These are phyloP conservation scores for Lepetodrilus schrolli DNA, from an alignment of 2,888 invertebrate species.

Conservation along the genomic window DNA sequence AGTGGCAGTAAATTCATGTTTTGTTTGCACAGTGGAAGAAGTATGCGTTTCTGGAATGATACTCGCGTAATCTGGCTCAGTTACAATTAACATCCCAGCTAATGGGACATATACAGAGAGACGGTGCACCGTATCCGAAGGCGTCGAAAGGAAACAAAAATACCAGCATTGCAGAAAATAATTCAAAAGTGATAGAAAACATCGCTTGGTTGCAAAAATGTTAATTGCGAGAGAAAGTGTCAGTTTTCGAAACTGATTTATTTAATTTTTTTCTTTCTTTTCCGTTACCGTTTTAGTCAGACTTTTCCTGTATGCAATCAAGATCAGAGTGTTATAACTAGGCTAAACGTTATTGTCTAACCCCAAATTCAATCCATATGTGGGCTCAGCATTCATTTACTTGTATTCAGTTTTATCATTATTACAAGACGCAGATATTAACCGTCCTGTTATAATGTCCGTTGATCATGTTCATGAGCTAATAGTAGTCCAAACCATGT, in stretches of 20 bases:
- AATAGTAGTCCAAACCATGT: no score
- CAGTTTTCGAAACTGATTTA: slow-evolving; percentile 25
- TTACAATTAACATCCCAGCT: slow-evolving; percentile 15
- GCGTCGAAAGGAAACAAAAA: neutral
- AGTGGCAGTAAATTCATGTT: neutral
- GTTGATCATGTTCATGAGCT: no score
- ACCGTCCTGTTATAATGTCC: no score
- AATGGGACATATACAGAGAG: neutral
- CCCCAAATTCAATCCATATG: no score
- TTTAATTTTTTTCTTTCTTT: slow-evolving; percentile 11
- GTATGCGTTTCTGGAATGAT: neutral
- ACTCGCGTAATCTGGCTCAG: neutral
- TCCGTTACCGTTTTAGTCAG: neutral
- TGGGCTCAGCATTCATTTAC: no score
- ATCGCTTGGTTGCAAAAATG: slow-evolving; percentile 7
- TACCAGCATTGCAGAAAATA: slow-evolving; percentile 6
- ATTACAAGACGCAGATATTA: no score
- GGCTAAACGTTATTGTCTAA: no score
- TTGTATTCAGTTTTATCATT: no score
- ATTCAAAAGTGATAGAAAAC: slow-evolving; percentile 23
- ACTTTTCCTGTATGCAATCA: neutral
- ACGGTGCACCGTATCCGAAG: neutral
- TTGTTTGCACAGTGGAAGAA: neutral
- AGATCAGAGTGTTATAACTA: no score
- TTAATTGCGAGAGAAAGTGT: slow-evolving; percentile 18